Base-by-base conservation (phyloP, 2,113 vertebrate species). In the Megaceryle maxima region DNA sequence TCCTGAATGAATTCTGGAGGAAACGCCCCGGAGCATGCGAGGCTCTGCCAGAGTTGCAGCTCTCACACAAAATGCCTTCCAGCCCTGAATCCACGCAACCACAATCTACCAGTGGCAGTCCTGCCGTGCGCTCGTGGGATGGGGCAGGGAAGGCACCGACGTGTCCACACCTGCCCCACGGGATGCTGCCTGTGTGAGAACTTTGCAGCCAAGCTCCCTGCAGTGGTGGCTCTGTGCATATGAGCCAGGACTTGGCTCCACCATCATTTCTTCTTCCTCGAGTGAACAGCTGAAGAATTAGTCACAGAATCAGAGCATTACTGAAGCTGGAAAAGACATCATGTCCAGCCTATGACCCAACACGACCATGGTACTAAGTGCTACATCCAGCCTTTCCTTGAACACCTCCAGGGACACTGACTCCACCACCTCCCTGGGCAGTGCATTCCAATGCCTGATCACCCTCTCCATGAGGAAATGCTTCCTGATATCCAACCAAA, bases 141-240 rank as follows among this genome's bases (percentile, higher is more conserved):
- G 59, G 5, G 33, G n/a, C 35, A 46, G 26, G n/a, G 25, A 31
- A 66, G 51, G 3, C 35, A 19, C 26, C 24, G 7, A 7, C 0
- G 31, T 5, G 18, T 26, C 57, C 20, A 1, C 18, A 10, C 13
- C 62, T 2, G 3, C 25, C 10, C 29, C 2, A 0, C 18, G 44
- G 59, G 70, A 41, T 0, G 8, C 51, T 16, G 19, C 1, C 1
- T 2, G 1, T 6, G 17, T 2, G 3, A 46, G 62, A 37, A 20
- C 35, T 26, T 56, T 3, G 29, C 33, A 31, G 53, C 26, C 5
- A 1, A 56, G 14, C 22, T 41, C 33, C 43, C 57, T 51, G 39
- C 51, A 11, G 37, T 44, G 28, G 11, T 16, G 31, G 16, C n/a
- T 37, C 55, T 33, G 37, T 15, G 13, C 7, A 6, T 19, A 13